Evolutionary conservation across 2,888 invertebrate genomes (phyloP).

Genomic region (Eurytoma californica): DNA sequence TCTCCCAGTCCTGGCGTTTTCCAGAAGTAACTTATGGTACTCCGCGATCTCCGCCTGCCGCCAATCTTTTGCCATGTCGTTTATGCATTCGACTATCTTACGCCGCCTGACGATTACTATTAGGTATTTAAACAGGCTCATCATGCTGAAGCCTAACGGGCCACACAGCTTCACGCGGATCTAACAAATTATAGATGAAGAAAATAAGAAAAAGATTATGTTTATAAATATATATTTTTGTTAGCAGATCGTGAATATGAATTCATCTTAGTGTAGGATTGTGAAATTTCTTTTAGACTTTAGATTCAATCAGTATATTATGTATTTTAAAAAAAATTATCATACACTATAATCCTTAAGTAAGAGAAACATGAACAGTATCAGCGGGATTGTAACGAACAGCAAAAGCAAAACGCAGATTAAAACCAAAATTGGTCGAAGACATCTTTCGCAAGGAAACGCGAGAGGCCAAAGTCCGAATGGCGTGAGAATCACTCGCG

Average conservation of each 20-base stretch:
- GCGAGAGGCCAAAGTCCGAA: conserved; percentile 63
- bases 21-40: conserved; percentile 59
- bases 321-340: background rate
- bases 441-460: background rate
- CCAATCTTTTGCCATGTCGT: conserved; percentile 63
- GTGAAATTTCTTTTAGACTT: no score
- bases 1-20: conserved; percentile 60
- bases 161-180: conserved; percentile 60
- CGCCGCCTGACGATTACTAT: conserved; percentile 54
- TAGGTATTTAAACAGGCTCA: conserved; percentile 62
- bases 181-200: background rate
- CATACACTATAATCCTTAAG: conserved; percentile 5
- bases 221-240: background rate
- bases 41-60: background rate
- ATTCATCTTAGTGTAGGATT: no score
- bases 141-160: conserved; percentile 63
- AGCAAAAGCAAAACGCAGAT: background rate
- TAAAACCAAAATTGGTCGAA: background rate
- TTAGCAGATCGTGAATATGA: background rate
- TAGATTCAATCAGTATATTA: no score
- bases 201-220: background rate
- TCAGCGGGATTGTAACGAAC: conserved; percentile 12
- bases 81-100: conserved; percentile 59
- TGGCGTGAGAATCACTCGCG: conserved; percentile 62
- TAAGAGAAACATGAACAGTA: background rate